Evolutionary conservation across 2,113 vertebrate genomes (phyloP), one percentile per base, ranked within the genome.

Genomic region (Cygnus atratus): DNA sequence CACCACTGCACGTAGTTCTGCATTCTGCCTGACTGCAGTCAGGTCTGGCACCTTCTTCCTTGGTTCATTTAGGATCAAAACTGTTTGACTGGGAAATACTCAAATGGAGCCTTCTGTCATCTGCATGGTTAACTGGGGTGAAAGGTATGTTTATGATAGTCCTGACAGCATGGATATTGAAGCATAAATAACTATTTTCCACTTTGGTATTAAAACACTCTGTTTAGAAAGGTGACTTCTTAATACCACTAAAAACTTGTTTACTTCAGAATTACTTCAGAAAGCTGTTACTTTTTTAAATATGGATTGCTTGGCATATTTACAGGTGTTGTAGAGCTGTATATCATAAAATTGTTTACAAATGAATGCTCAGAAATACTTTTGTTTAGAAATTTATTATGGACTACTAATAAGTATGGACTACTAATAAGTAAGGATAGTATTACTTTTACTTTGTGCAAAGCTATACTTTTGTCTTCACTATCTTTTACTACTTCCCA

Each of bases 391-490:
- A 54, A 19, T 37, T 68, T 67, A 28, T 15, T 14, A 25, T 0
- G 0, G 9, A 31, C 3, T 35, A 71, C n/a, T 67, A 11, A 18
- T 20, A 46, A 37, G 6, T 16, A 58, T 0, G 0, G 9, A 31
- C 3, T 35, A 71, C n/a, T 67, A 11, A 18, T 20, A 46, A 37
- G 6, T 16, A 58, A 76, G 29, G 52, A 41, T 14, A 10, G 3
- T 71, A 10, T 71, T 1, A n/a, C 35, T 87, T 62, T 37, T 58
- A 6, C 10, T 62, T 58, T 58, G 26, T 33, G 5, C 31, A 70
- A 78, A 81, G 19, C 8, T 11, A 1, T 25, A 10, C 12, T 75
- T 50, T 18, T 67, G 71, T 18, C 68, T 94, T 61, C 31, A 8
- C 5, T 6, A 33, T 41, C 52, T 68, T 57, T 6, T 13, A 24